Conservation (phyloP, 1,140 invertebrate species). For the Drosophila lacteicornis region DNA sequence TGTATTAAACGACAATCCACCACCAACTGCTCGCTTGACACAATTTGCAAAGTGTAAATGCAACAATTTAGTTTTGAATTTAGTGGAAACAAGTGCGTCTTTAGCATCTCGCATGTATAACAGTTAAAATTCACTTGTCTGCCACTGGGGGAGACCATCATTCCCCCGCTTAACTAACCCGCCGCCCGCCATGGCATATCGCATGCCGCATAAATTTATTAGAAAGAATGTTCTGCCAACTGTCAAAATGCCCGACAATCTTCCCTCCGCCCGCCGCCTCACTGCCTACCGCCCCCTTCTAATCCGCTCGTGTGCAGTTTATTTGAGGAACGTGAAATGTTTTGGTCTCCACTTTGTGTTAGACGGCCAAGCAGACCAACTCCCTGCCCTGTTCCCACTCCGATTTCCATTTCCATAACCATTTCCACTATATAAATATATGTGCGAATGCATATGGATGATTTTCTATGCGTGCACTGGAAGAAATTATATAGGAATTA, state of each 20-base stretch:
- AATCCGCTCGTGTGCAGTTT: conserved; percentile 65
- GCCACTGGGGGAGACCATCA: not conserved
- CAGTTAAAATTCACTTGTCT: conserved; percentile 43
- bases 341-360: conserved; percentile 51
- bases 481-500: not conserved
- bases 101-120: conserved; percentile 8
- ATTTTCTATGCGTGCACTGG: conserved; percentile 27
- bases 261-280: not conserved
- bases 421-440: conserved; percentile 47
- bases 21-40: conserved; percentile 2
- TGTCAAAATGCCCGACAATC: conserved; percentile 53
- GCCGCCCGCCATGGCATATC: conserved; percentile 18
- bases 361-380: conserved; percentile 44
- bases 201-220: conserved; percentile 53
- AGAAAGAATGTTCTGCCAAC: conserved; percentile 55
- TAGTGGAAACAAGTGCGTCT: conserved; percentile 1
- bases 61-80: no score
- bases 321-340: conserved; percentile 71
- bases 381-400: conserved; percentile 17
- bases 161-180: not conserved
- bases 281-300: not conserved
- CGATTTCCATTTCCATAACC: conserved; percentile 45
- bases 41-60: not conserved
- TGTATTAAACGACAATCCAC: not conserved
- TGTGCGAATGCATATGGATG: conserved; percentile 36